phyloP scores from a whole-genome alignment of 2,113 vertebrate genomes.

The Craseonycteris thonglongyai region DNA sequence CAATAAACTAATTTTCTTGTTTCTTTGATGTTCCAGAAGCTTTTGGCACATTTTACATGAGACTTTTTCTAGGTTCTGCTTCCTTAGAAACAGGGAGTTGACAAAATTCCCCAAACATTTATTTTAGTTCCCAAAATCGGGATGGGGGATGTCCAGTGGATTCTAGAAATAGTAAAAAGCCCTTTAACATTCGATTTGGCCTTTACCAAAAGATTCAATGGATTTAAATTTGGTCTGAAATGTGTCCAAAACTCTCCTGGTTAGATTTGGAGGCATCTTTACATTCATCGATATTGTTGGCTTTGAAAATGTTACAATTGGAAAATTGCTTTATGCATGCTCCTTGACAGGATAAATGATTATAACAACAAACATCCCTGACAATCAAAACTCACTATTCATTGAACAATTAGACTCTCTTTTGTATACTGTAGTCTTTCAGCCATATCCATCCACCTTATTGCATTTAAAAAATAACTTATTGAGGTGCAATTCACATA shows the following conservation, averaged over 20 bases:
- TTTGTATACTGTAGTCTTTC: not conserved
- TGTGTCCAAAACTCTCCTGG: not conserved
- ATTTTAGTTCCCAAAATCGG: conserved; percentile 40
- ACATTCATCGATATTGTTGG: not conserved
- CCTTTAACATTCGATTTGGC: not conserved
- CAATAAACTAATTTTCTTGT: conserved; percentile 31
- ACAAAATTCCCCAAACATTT: conserved; percentile 51
- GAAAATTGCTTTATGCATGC: not conserved
- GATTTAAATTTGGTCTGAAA: not conserved
- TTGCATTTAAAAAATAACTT: not conserved
- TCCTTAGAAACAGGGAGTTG: conserved; percentile 58
- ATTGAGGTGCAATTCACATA: not conserved
- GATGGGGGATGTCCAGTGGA: not conserved
- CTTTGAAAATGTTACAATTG: not conserved
- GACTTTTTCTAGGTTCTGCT: conserved; percentile 46
- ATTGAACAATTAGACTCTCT: not conserved
- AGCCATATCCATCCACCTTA: not conserved
- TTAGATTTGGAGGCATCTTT: not conserved
- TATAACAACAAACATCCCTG: not conserved
- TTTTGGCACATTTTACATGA: conserved; percentile 43
- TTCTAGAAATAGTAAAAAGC: conserved; percentile 34
- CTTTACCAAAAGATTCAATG: not conserved
- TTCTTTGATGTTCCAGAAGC: conserved; percentile 30
- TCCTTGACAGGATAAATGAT: not conserved
- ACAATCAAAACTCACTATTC: not conserved